A percentile compares a stretch with the other conserved stretches of the same genome.
phyloP scores from a whole-genome alignment of 2,888 invertebrate genomes.

The Nymphalis urticae region DNA sequence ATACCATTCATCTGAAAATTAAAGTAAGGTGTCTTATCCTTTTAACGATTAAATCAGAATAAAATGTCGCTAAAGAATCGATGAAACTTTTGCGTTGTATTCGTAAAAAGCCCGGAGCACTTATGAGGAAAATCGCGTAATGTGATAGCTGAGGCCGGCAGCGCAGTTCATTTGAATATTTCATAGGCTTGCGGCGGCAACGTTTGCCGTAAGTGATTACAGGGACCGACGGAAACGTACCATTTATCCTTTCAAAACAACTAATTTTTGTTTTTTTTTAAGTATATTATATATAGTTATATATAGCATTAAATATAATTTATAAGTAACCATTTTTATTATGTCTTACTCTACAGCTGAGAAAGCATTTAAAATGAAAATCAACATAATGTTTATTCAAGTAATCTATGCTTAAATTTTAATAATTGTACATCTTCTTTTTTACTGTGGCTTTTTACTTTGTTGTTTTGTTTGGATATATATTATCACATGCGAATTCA shows the following conservation, averaged over 20 bases:
- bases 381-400: no score
- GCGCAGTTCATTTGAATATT: slow-evolving; percentile 61
- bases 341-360: no score
- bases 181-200: slow-evolving; percentile 50
- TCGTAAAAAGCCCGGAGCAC: slow-evolving; percentile 22
- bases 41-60: neutral
- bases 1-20: no score
- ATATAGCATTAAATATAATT: no score
- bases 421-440: no score
- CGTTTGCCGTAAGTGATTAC: slow-evolving; percentile 47
- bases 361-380: no score
- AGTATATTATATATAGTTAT: no score
- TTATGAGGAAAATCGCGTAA: slow-evolving; percentile 53
- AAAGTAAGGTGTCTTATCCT: neutral
- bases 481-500: no score
- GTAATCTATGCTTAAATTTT: no score
- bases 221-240: slow-evolving; percentile 29
- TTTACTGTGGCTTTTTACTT: no score
- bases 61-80: slow-evolving; percentile 7
- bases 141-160: slow-evolving; percentile 52
- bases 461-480: no score
- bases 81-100: slow-evolving; percentile 21
- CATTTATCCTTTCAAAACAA: slow-evolving; percentile 19
- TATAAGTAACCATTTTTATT: no score
- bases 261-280: neutral